These are phyloP conservation scores for Gracilinanus agilis DNA, from an alignment of 2,113 vertebrate species.

Conservation along the genomic window DNA sequence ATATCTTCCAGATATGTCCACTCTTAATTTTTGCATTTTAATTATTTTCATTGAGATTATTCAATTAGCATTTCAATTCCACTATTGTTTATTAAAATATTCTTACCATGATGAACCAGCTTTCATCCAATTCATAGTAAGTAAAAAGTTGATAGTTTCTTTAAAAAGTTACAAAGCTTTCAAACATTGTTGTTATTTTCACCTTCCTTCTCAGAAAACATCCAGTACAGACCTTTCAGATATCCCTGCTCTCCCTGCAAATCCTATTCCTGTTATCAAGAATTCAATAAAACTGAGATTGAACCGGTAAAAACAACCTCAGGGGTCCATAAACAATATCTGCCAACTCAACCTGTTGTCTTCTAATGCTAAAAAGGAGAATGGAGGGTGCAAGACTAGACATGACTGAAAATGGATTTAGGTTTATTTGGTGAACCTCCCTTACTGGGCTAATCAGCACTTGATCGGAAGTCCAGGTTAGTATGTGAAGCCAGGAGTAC, in stretches of 20 bases:
- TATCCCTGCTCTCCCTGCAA: conserved; percentile 85
- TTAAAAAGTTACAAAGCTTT: conserved; percentile 52
- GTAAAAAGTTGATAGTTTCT: conserved; percentile 37
- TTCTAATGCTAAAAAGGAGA: conserved; percentile 82
- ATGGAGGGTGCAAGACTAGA: conserved; percentile 79
- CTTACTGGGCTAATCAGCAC: conserved; percentile 80
- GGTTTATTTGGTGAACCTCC: conserved; percentile 81
- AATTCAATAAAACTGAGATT: conserved; percentile 91
- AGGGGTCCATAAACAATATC: conserved; percentile 84
- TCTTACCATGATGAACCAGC: not conserved
- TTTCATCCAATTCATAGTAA: conserved; percentile 41
- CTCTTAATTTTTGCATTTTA: not conserved
- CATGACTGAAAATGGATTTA: conserved; percentile 75
- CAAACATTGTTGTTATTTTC: conserved; percentile 76
- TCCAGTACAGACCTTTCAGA: conserved; percentile 85
- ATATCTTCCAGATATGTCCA: not conserved
- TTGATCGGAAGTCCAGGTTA: conserved; percentile 84
- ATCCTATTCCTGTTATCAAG: conserved; percentile 89
- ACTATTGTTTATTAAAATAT: conserved; percentile 22
- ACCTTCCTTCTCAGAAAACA: conserved; percentile 81
- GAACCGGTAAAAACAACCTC: conserved; percentile 86
- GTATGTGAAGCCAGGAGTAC: conserved; percentile 82
- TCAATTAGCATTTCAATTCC: not conserved
- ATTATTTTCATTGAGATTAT: conserved; percentile 15
- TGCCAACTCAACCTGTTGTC: conserved; percentile 82